These are phyloP conservation scores for Limanda limanda DNA, from an alignment of 2,113 vertebrate genomes.

Conservation along the genomic window DNA sequence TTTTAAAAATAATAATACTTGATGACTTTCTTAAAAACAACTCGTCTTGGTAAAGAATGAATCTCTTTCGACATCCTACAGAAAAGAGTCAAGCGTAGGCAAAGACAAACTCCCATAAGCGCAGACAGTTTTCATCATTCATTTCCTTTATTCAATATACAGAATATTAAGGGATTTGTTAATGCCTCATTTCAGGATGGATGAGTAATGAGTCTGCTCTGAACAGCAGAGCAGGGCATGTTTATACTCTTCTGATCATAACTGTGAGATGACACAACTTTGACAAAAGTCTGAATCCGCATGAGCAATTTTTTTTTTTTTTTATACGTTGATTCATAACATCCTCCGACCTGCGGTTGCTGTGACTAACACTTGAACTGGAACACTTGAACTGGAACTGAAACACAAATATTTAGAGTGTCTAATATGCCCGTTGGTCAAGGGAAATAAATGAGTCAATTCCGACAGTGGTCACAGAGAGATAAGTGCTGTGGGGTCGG, in stretches of 20 bases:
- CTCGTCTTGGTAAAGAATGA: no score
- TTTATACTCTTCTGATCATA: slow-evolving; percentile 44
- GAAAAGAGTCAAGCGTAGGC: not conserved
- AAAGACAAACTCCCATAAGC: slow-evolving; percentile 23
- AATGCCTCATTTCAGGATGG: slow-evolving; percentile 1
- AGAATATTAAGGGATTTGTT: slow-evolving; percentile 12
- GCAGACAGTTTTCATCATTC: slow-evolving; percentile 30
- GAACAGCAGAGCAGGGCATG: slow-evolving; percentile 43
- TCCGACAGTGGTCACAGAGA: slow-evolving; percentile 39
- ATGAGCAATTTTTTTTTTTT: not conserved
- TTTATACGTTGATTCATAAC: slow-evolving; percentile 23
- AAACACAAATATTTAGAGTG: slow-evolving; percentile 69
- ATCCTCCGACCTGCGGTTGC: slow-evolving; percentile 26
- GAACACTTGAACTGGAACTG: slow-evolving; percentile 29
- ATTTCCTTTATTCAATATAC: slow-evolving; percentile 26
- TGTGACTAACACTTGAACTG: slow-evolving; percentile 52
- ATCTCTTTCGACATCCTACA: not conserved
- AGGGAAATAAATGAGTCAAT: slow-evolving; percentile 46
- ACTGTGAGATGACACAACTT: slow-evolving; percentile 47
- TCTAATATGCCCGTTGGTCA: slow-evolving; percentile 7
- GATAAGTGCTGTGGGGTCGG: slow-evolving; percentile 33
- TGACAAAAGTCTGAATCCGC: not conserved
- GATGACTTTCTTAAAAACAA: not conserved
- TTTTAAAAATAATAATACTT: not conserved
- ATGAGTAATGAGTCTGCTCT: slow-evolving; percentile 49